phyloP scores from a whole-genome alignment of 2,113 vertebrate species.

The Phaethornis superciliosus region DNA sequence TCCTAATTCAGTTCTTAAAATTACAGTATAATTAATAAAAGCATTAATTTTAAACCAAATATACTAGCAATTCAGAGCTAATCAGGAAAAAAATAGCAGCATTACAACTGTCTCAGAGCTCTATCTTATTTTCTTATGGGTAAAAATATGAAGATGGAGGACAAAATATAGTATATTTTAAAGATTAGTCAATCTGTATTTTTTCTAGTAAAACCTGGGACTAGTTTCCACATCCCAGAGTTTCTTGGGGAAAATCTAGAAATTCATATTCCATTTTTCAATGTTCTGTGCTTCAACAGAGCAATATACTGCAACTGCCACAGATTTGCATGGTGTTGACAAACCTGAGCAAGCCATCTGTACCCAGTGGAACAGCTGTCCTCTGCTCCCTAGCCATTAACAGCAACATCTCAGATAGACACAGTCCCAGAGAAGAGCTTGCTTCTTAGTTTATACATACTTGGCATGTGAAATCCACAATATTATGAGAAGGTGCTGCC shows the following conservation, averaged over 20 bases:
- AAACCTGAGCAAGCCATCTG: not conserved
- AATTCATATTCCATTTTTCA: not conserved
- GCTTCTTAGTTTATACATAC: not conserved
- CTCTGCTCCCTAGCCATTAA: not conserved
- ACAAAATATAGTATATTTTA: not conserved
- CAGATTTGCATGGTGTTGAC: rapidly evolving
- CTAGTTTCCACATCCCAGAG: not conserved
- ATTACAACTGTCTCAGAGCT: not conserved
- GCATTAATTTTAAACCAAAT: not conserved
- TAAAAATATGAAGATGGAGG: not conserved
- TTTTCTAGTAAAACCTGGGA: not conserved
- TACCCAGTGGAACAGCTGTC: not conserved
- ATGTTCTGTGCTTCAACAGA: rapidly evolving
- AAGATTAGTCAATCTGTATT: not conserved
- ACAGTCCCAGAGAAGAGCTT: not conserved
- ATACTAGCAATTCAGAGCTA: not conserved
- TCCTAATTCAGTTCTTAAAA: not conserved
- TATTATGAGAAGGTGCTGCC: not conserved
- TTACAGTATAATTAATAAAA: not conserved
- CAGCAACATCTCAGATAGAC: rapidly evolving
- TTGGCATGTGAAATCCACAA: not conserved
- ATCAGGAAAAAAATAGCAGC: not conserved
- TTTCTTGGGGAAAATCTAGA: not conserved
- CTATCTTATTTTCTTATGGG: not conserved
- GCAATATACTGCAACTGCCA: not conserved